Evolutionary conservation across 2,888 invertebrate species (phyloP), one percentile per base, ranked within the genome.

Genomic region (Thereva unica): DNA sequence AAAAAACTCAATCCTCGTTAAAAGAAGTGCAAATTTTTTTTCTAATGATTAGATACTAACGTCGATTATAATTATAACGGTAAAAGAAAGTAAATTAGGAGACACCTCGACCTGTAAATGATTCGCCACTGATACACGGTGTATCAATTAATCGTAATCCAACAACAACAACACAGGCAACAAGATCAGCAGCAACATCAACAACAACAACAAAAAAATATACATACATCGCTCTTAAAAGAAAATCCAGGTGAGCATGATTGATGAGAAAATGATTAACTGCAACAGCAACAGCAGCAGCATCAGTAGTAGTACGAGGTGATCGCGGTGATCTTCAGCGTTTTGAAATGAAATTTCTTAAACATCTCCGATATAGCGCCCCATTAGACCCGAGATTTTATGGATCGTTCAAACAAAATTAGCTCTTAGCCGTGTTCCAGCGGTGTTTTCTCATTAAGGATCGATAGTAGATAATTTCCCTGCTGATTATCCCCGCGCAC

Each of bases 231-330:
- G 23, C 23, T 23, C 23, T 23, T 23, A 23, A 61, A 40, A 9
- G 50, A 50, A 34, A 61, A 61, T 50, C 50, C 61, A 50, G 34
- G 61, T 50, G 61, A 40, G 9, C 61, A 50, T 50, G 61, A 61
- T 61, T 61, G 61, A 61, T 61, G 61, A 23, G 61, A 49, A 61
- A 50, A 61, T 61, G 50, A 61, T 50, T 61, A 61, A 49, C 41
- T 50, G 50, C 61, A 61, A 10, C 41, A 23, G 23, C 23, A 23
- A 23, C 23, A 23, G 23, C 23, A 23, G 23, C 23, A 23, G 23
- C 23, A 23, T 23, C 23, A 23, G 23, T 23, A 23, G 23, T 23
- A 23, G 23, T 23, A 23, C 23, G 23, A 23, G 23, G 23, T 23
- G 23, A 23, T 23, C 23, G 23, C 23, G 41, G 34, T 50, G 61